Evolutionary conservation across 2,113 vertebrate species (phyloP).

Genomic region (Spilogale gracilis): DNA sequence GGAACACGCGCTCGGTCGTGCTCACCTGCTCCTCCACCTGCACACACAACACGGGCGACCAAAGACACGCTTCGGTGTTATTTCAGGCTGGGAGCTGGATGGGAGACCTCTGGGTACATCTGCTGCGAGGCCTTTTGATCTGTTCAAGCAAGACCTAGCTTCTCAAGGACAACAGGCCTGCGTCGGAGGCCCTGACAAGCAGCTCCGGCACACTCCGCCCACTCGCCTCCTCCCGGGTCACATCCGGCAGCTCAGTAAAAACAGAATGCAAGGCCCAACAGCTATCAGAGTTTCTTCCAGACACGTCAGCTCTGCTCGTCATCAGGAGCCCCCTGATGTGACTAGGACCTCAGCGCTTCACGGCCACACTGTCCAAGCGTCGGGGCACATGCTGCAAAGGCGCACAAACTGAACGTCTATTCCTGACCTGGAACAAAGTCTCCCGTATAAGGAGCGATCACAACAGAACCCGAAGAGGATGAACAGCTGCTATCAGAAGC

Average conservation of each 20-base stretch:
- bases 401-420: background rate
- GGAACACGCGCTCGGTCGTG: conserved; percentile 96
- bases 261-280: too few relatives aligned
- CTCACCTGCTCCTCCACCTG: conserved; percentile 97
- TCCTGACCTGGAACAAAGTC: background rate
- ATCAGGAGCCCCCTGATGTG: background rate
- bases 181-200: too few relatives aligned
- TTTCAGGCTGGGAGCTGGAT: background rate
- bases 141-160: background rate
- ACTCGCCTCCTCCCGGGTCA: too few relatives aligned
- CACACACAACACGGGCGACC: background rate
- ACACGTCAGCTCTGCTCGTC: background rate
- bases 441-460: too few relatives aligned
- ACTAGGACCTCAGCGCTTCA: background rate
- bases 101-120: background rate
- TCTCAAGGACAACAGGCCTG: background rate
- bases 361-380: background rate
- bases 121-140: background rate
- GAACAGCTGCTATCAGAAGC: background rate
- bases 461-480: background rate
- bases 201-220: too few relatives aligned
- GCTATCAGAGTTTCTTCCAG: too few relatives aligned
- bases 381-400: background rate
- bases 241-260: too few relatives aligned
- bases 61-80: background rate